Evolutionary conservation across 1,140 invertebrate genomes (phyloP).

Genomic region (Drosophila mojavensis): DNA sequence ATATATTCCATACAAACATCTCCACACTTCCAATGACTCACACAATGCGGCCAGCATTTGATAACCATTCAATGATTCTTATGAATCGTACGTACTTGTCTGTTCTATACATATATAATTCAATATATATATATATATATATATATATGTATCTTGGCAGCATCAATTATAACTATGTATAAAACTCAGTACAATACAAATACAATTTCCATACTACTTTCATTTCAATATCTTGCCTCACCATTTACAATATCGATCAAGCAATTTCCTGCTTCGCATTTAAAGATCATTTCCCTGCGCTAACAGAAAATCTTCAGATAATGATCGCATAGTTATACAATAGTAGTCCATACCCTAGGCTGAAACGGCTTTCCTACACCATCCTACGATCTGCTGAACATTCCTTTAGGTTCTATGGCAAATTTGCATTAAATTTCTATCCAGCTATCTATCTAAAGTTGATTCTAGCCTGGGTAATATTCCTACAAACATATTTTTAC

Average conservation of each 20-base stretch:
- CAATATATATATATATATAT: not conserved
- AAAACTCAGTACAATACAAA: not conserved
- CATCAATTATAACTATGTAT: constrained; percentile 2
- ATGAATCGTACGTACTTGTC: not conserved
- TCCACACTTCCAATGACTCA: constrained; percentile 1
- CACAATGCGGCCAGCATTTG: constrained; percentile 3
- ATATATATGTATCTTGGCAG: constrained; percentile 1
- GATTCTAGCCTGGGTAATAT: no score
- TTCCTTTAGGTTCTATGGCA: no score
- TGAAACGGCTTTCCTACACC: no score
- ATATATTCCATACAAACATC: constrained; percentile 2
- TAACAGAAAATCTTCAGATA: not conserved
- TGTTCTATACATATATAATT: not conserved
- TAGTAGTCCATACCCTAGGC: no score
- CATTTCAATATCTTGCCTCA: not conserved
- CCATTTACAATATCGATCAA: not conserved
- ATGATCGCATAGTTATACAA: no score
- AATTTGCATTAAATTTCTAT: no score
- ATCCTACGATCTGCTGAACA: no score
- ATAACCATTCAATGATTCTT: not conserved
- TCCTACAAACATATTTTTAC: no score
- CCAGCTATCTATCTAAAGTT: no score
- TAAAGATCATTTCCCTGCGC: not conserved
- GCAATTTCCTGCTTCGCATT: constrained; percentile 1
- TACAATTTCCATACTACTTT: not conserved